Base-by-base conservation (phyloP, 1,140 invertebrate species). In the Bombus superbus region DNA sequence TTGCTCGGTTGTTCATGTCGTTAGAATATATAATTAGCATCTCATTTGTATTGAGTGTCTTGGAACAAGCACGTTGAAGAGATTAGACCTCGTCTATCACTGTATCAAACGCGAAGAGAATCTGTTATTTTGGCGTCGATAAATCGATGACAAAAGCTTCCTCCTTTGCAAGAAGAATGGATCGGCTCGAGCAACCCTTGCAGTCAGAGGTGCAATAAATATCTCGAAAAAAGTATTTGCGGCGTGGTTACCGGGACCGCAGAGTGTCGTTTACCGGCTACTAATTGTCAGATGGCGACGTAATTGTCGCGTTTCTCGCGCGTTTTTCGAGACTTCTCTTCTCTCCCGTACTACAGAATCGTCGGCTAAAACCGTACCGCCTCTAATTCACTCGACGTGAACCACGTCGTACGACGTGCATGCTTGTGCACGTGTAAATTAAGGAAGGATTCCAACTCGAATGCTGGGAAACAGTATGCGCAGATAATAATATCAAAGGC, bases 221-320 rank as follows among this genome's bases (percentile, higher is more conserved):
- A 93, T 92, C 80, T 68, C 83, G 85, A 90, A 92, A 92, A 90
- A 93, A 92, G 89, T 92, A 93, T 93, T 93, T 83, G 88, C 88
- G 87, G 88, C 85, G 18, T 73, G 76, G 83, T 81, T 73, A 82
- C 90, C n/a, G 62, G 76, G 47, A 38, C 75, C 81, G 81, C 86
- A 76, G 72, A 86, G 80, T 82, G 82, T 77, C 93, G 88, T 94
- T 94, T 92, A 94, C 93, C 90, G 89, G 87, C 91, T 94, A 94
- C 93, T 94, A 93, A 94, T 94, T 94, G 93, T 94, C 93, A 94
- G 92, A 94, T 93, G 90, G 89, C 91, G 93, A 93, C 91, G 92
- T 94, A 93, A 94, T 94, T 93, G 92, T 92, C 93, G 86, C 85
- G 88, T 92, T 92, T 93, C 90, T 92, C 92, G 88, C 88, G 77